Percentiles rank a stretch among this genome's conserved stretches.
Conservation (phyloP, 2,797 vertebrate genomes). For the Podarcis lilfordi region DNA sequence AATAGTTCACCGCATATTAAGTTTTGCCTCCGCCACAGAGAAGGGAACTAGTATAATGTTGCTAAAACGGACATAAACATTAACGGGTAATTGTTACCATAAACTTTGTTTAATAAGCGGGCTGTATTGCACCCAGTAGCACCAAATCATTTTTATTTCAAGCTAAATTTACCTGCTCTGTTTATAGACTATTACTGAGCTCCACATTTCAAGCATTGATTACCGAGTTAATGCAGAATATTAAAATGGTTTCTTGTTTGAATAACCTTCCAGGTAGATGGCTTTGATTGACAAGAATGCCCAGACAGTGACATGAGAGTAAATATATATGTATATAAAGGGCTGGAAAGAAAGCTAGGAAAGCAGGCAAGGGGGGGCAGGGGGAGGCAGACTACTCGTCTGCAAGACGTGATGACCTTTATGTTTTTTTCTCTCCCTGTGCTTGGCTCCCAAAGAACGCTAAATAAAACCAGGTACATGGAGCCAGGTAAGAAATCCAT, state of each 20-base stretch:
- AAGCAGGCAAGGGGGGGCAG: background rate
- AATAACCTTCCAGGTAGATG: conserved; percentile 11
- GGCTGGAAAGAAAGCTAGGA: background rate
- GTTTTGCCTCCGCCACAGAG: rapidly evolving
- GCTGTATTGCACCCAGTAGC: background rate
- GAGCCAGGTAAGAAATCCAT: conserved; percentile 5
- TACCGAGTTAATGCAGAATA: conserved; percentile 30
- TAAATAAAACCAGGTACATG: background rate
- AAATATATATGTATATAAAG: conserved; percentile 21
- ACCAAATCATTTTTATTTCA: conserved; percentile 45
- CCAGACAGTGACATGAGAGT: conserved; percentile 28
- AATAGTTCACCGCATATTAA: conserved; percentile 8
- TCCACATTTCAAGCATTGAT: conserved; percentile 32
- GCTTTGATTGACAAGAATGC: conserved; percentile 3
- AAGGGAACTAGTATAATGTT: conserved; percentile 16
- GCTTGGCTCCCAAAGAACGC: background rate
- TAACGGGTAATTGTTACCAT: conserved; percentile 7
- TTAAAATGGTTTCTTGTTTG: conserved; percentile 39
- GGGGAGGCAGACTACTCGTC: background rate
- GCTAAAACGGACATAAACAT: conserved; percentile 29
- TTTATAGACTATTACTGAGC: conserved; percentile 29
- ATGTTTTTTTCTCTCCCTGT: background rate
- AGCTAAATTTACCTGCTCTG: conserved; percentile 22
- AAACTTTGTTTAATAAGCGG: conserved; percentile 27
- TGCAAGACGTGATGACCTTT: background rate